Base-by-base conservation (phyloP, 2,888 invertebrate genomes). In the Neuroscelio doddi region DNA sequence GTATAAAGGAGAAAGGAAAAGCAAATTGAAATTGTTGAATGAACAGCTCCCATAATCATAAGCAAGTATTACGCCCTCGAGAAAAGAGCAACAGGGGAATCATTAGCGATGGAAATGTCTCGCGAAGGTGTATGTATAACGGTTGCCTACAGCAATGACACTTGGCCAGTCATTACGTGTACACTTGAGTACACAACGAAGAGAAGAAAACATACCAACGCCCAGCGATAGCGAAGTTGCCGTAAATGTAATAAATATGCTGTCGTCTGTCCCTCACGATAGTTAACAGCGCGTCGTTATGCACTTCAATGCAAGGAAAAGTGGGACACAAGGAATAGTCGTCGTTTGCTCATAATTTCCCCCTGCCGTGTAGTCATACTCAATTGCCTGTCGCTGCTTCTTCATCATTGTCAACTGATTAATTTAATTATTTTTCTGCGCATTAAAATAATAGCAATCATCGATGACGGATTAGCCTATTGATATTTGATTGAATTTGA, bases 161-260 rank as follows among this genome's bases (percentile, higher is more conserved):
- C 16, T 39, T 10, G 17, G 9, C 39, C 16, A 8, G 17, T n/a
- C 39, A 5, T 14, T 16, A 39, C 26, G 42, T 1, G 10, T 36
- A 14, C 24, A 42, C 42, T 49, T 57, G 49, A 36, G 39, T 32
- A 27, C 49, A 52, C 10, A 32, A 14, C 34, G 21, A 44, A n/a
- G n/a, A n/a, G n/a, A n/a, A n/a, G 38, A 17, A 47, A 29, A 50
- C 14, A 30, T 32, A 3, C 3, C 30, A 9, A 9, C 9, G 30
- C 30, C 30, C 4, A 4, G 26, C 5, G 3, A 12, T 12, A 12
- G 4, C n/a, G 15, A 3, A 9, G 15, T 36, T 36, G 36, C 36
- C 36, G 36, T 36, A 36, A 14, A 36, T 36, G 36, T 14, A 36
- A 12, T 36, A 36, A 39, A 39, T 17, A 17, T 17, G 21, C 21